phyloP scores from a whole-genome alignment of 2,113 vertebrate genomes.

The Saguinus midas region DNA sequence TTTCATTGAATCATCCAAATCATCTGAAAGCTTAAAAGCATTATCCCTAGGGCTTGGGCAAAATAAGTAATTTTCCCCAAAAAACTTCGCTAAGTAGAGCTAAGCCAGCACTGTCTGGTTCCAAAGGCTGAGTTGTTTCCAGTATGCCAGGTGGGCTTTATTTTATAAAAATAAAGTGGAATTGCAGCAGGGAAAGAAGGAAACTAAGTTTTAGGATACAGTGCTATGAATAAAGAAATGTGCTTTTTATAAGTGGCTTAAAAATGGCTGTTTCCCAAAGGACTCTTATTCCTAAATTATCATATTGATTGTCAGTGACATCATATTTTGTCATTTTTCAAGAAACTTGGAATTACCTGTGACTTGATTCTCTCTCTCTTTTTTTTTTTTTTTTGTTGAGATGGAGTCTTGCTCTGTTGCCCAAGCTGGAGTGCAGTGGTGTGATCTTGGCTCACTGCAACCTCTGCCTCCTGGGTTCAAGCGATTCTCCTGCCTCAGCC shows the following conservation, averaged over 20 bases:
- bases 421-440: too few relatives aligned
- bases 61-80: not conserved
- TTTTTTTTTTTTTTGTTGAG: too few relatives aligned
- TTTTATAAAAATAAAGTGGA: constrained; percentile 13
- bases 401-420: too few relatives aligned
- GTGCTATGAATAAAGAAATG: not conserved
- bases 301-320: not conserved
- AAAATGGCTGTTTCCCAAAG: constrained; percentile 1
- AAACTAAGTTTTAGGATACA: not conserved
- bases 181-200: not conserved
- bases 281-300: not conserved
- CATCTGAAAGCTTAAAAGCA: not conserved
- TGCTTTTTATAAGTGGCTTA: constrained; percentile 10
- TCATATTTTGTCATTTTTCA: not conserved
- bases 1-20: not conserved
- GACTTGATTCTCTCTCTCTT: not conserved
- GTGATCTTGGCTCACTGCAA: too few relatives aligned
- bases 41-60: not conserved
- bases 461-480: too few relatives aligned
- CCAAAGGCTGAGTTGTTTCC: not conserved
- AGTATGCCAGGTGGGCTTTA: not conserved
- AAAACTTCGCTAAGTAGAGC: not conserved
- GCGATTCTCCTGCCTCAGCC: too few relatives aligned
- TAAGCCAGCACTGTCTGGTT: not conserved
- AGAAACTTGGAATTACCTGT: constrained; percentile 1